These are phyloP conservation scores for Ennomos fuscantarius DNA, from an alignment of 2,888 invertebrate genomes.

Conservation along the genomic window DNA sequence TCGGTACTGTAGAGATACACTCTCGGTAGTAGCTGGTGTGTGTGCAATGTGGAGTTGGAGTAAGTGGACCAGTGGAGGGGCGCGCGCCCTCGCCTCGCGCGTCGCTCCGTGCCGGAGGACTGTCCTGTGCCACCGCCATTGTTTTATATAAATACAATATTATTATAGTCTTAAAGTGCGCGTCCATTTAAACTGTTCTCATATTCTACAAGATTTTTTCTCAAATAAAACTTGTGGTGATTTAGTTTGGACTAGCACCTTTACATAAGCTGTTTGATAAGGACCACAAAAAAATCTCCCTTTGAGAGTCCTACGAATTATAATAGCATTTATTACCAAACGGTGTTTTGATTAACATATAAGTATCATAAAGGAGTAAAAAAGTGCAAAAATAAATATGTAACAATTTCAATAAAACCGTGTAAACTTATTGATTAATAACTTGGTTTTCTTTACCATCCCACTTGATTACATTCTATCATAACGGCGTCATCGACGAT, in stretches of 20 bases:
- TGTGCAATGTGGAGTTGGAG: slow-evolving; percentile 46
- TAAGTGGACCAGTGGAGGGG: slow-evolving; percentile 37
- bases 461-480: slow-evolving; percentile 30
- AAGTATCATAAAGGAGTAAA: slow-evolving; percentile 77
- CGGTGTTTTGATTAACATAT: slow-evolving; percentile 80
- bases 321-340: slow-evolving; percentile 85
- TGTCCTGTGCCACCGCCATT: slow-evolving; percentile 47
- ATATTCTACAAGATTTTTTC: slow-evolving; percentile 43
- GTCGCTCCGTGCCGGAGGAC: slow-evolving; percentile 39
- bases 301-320: slow-evolving; percentile 73
- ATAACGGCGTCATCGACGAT: slow-evolving; percentile 55
- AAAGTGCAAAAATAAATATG: slow-evolving; percentile 84
- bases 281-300: slow-evolving; percentile 68
- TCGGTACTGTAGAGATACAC: slow-evolving; percentile 61
- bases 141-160: slow-evolving; percentile 45
- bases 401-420: slow-evolving; percentile 83
- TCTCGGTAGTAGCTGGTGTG: slow-evolving; percentile 60
- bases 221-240: slow-evolving; percentile 46
- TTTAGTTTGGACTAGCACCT: slow-evolving; percentile 54
- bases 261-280: slow-evolving; percentile 68
- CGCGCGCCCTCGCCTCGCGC: slow-evolving; percentile 29
- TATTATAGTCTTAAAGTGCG: slow-evolving; percentile 49
- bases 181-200: slow-evolving; percentile 47
- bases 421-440: slow-evolving; percentile 78
- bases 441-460: slow-evolving; percentile 58